Evolutionary conservation across 2,888 invertebrate species (phyloP), one percentile per base, ranked within the genome.

Genomic region (Willowsia nigromaculata): DNA sequence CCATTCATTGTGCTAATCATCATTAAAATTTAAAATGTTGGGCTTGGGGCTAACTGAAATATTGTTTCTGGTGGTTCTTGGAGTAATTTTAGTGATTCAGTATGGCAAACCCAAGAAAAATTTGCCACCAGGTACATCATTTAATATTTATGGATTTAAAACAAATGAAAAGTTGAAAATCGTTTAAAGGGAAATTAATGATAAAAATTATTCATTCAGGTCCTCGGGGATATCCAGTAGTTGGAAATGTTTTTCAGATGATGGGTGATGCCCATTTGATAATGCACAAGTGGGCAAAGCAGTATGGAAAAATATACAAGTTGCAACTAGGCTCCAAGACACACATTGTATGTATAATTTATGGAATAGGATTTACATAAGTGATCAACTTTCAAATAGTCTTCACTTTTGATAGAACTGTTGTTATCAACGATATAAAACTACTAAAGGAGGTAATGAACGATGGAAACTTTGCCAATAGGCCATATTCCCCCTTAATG

Each of bases 281-380:
- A 18, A 33, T 80, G 47, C 15, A 78, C 0, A 27, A 62, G 7
- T 86, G 86, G 86, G 80, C 86, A 22, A 22, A 68, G 9, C 9
- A 86, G 30, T 86, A 86, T 40, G 86, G 86, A 4, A 47, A 47
- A 50, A 78, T 86, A 1, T 80, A 86, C n/a, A 65, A 27, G n/a
- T 3, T 86, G 1, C 22, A 80, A 1, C 13, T 86, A 7, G 80
- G 80, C 15, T 0, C 37, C 2, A 62, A 62, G 22, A 65, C n/a
- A n/a, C n/a, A n/a, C n/a, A n/a, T n/a, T n/a, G 86, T 86, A 68
- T 50, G 78, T 22, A 37, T 9, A 37, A 6, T 37, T 37, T 37
- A 4, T 22, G n/a, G 40, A 11, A 22, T 22, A 62, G 1, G n/a
- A 37, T 37, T 37, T 2, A 30, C 1, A 30, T 9, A 25, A 18